Base-by-base conservation (phyloP, 2,888 invertebrate genomes). In the Thyatira batis region DNA sequence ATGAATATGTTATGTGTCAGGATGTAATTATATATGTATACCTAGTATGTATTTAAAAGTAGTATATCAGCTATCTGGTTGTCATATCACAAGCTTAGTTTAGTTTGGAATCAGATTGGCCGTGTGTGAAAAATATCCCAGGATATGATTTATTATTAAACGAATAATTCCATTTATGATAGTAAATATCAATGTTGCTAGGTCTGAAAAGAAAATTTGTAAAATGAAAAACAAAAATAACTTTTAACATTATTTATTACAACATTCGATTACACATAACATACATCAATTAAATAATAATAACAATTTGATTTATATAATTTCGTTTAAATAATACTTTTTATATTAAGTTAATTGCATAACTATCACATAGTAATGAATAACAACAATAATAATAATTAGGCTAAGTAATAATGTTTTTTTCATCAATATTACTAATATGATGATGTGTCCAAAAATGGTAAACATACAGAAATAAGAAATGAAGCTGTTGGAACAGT, bases 261-360 rank as follows among this genome's bases (percentile, higher is more conserved):
- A 58, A 68, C 62, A 61, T 64, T 67, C 39, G 59, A 62, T 64
- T 67, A 70, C 55, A 60, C 64, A 58, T 52, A 52, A 25, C 50
- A 57, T 67, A 67, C 30, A 58, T 54, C 11, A 50, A 53, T 51
- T 25, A 44, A 66, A 45, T 49, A 66, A 59, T 66, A 58, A 63
- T 66, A 63, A 50, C 52, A 30, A 39, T 33, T 45, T 48, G 9
- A 50, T 39, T 45, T 20, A 20, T 43, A 48, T 46, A 45, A 52
- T 17, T 43, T 45, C 33, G 48, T 43, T 49, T 54, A 52, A 52
- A 53, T 30, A 52, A 11, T 54, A 57, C 50, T 55, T 55, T 58
- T 57, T 59, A 60, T 58, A 58, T 54, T 52, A 50, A 52, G 52
- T 54, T 55, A 55, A 45, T 52, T 53, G 52, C 43, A 48, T 58